These are phyloP conservation scores for Seira ritae DNA, from an alignment of 2,888 invertebrate genomes.

Conservation along the genomic window DNA sequence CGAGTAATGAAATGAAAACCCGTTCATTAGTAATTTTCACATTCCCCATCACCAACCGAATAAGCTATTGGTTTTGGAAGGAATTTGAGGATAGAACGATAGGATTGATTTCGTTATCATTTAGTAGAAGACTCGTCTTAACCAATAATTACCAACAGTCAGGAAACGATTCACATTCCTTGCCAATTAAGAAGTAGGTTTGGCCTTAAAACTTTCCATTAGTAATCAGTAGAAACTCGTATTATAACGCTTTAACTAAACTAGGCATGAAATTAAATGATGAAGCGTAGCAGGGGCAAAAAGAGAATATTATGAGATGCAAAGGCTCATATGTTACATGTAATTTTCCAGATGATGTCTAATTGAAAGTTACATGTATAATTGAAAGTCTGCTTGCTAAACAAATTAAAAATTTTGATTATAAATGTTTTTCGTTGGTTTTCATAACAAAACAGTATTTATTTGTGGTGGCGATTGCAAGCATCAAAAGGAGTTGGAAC, in stretches of 20 bases:
- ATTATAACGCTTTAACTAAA: too few species aligned
- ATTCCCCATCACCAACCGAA: neutral
- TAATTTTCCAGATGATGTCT: too few species aligned
- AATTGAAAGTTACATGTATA: too few species aligned
- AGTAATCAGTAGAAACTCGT: too few species aligned
- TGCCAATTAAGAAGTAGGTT: neutral
- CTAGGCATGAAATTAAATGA: too few species aligned
- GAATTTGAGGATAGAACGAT: neutral
- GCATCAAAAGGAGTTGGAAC: constrained; percentile 45
- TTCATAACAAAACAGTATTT: constrained; percentile 37
- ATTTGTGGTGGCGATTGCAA: constrained; percentile 40
- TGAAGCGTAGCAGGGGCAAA: constrained; percentile 22
- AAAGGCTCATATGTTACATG: too few species aligned
- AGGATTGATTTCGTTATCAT: neutral
- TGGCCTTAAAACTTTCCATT: neutral
- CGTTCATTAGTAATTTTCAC: constrained; percentile 17
- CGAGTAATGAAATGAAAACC: neutral
- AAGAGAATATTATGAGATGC: constrained; percentile 25
- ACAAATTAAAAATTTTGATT: too few species aligned
- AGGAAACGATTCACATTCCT: neutral
- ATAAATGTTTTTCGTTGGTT: constrained; percentile 41
- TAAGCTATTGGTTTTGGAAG: neutral
- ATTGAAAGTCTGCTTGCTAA: too few species aligned
- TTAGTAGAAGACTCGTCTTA: neutral
- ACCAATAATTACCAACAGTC: neutral